Percentiles rank a stretch among this genome's conserved stretches.
Evolutionary conservation across 2,113 vertebrate genomes (phyloP).

Genomic region (Cariama cristata): DNA sequence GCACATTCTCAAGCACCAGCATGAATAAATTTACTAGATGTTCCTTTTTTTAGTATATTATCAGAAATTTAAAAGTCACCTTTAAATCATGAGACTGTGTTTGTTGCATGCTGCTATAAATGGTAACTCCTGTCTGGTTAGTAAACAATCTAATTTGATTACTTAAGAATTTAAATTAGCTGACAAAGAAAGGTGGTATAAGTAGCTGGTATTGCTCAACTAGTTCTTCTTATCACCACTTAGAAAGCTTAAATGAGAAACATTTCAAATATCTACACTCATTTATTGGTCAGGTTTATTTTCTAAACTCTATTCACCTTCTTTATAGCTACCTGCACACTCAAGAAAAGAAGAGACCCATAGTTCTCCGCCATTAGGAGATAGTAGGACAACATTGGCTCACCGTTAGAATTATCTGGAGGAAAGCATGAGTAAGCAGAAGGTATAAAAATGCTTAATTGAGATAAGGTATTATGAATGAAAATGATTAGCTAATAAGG

Average conservation of each 20-base stretch:
- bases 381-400: background rate
- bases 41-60: background rate
- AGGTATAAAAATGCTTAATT: background rate
- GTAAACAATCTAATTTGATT: background rate
- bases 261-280: background rate
- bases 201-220: background rate
- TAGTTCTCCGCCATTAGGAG: background rate
- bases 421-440: background rate
- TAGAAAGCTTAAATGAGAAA: background rate
- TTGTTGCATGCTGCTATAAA: background rate
- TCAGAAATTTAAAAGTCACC: background rate
- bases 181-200: background rate
- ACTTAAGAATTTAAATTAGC: background rate
- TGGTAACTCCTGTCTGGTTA: background rate
- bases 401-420: background rate
- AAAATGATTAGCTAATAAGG: background rate
- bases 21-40: background rate
- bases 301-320: background rate
- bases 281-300: background rate
- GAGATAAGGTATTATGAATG: background rate
- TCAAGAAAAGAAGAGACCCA: background rate
- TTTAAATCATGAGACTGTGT: background rate
- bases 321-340: background rate
- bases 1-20: background rate
- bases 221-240: background rate